phyloP scores from a whole-genome alignment of 2,888 invertebrate genomes.

The Athalia rosae region DNA sequence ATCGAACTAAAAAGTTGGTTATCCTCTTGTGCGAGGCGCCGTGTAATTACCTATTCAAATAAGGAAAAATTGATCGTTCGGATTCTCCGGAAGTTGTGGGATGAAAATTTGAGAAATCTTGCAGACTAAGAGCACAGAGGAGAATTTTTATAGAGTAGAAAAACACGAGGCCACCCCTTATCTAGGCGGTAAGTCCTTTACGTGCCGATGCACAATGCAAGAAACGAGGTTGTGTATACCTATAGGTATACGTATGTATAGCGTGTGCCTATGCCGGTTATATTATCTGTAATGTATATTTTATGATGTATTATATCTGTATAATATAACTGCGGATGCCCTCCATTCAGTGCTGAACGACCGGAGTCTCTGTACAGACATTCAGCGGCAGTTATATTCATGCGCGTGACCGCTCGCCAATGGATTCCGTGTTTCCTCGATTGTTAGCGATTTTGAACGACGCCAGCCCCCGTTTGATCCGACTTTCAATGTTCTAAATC shows the following conservation, averaged over 20 bases:
- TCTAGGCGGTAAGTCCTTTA: too few relatives aligned
- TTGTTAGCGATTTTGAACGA: constrained; percentile 67
- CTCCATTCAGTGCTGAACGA: constrained; percentile 42
- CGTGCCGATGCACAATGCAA: too few relatives aligned
- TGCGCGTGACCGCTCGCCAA: constrained; percentile 67
- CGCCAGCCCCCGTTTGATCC: constrained; percentile 55
- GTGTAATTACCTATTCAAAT: too few relatives aligned
- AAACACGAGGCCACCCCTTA: too few relatives aligned
- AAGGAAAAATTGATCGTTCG: too few relatives aligned
- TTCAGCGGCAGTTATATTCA: constrained; percentile 68
- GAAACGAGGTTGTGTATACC: too few relatives aligned
- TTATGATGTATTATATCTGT: not conserved
- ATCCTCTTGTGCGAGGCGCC: too few relatives aligned
- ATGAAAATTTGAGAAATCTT: too few relatives aligned
- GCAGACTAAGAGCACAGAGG: too few relatives aligned
- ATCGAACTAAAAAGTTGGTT: too few relatives aligned
- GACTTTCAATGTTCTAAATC: constrained; percentile 63
- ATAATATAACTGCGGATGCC: constrained; percentile 15
- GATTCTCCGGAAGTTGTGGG: too few relatives aligned
- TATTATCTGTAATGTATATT: constrained; percentile 4
- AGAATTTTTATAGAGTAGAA: too few relatives aligned
- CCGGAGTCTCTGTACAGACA: constrained; percentile 50
- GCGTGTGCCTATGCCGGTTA: not conserved
- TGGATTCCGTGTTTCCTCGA: constrained; percentile 64
- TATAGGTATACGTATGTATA: not conserved